Conservation (phyloP, 2,797 vertebrate species). For the Emydoidea blandingii region DNA sequence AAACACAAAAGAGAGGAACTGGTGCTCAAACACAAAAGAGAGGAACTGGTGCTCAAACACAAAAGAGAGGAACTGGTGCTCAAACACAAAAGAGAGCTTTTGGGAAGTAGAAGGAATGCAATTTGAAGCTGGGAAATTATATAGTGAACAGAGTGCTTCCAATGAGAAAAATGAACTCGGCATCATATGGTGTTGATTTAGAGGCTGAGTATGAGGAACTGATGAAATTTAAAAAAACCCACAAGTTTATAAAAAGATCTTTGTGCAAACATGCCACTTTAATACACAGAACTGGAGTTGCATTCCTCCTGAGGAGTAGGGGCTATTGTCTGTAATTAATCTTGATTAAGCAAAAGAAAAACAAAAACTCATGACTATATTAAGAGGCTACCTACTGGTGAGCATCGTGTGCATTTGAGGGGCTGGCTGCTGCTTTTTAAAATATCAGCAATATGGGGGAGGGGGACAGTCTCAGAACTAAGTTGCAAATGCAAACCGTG, state of each 20-base stretch:
- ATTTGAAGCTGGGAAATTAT: fast-evolving
- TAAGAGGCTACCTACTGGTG: background rate
- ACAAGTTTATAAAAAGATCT: background rate
- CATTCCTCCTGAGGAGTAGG: fast-evolving
- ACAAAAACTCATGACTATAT: fast-evolving
- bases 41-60: background rate
- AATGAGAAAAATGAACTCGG: constrained; percentile 24
- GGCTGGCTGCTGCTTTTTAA: fast-evolving
- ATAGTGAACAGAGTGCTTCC: background rate
- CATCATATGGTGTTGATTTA: constrained; percentile 51
- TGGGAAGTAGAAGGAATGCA: background rate
- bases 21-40: background rate
- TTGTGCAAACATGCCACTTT: background rate
- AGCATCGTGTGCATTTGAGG: fast-evolving
- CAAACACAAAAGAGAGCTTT: fast-evolving
- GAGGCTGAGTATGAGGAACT: constrained; percentile 20
- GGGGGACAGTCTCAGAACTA: background rate
- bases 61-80: background rate
- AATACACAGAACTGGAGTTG: fast-evolving
- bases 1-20: fast-evolving
- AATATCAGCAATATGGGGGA: fast-evolving
- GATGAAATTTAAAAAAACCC: constrained; percentile 2
- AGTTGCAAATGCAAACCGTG: background rate
- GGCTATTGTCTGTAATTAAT: fast-evolving
- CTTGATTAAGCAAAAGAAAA: background rate